Percentiles rank a stretch among this genome's conserved stretches.
Conservation (phyloP, 2,797 vertebrate genomes). For the Gallinago stenura region DNA sequence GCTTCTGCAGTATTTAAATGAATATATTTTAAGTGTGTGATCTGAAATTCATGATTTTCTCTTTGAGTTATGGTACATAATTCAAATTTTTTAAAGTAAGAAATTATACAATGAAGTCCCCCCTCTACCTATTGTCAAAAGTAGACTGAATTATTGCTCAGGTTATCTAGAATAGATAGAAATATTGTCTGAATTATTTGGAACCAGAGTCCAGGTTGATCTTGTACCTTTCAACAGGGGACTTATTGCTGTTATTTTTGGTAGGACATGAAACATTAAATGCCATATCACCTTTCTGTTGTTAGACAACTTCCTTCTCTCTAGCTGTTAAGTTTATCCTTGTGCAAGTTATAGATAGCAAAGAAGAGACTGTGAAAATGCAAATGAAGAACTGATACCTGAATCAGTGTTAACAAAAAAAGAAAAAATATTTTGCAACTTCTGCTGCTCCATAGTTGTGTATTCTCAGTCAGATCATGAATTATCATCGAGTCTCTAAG, state of each 20-base stretch:
- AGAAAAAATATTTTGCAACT: neutral
- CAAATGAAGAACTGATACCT: neutral
- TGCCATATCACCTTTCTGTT: neutral
- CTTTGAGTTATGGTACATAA: neutral
- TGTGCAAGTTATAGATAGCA: neutral
- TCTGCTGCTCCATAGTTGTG: neutral
- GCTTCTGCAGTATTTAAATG: neutral
- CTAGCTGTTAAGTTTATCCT: neutral
- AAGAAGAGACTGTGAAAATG: neutral
- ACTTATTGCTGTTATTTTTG: neutral
- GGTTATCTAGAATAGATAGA: neutral
- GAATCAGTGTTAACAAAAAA: neutral
- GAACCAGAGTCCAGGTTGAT: neutral
- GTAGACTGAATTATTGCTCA: neutral
- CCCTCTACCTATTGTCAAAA: neutral
- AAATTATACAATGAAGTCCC: neutral
- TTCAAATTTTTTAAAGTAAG: neutral
- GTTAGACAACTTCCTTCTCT: neutral
- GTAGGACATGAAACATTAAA: neutral
- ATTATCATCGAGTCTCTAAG: neutral
- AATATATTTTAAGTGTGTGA: neutral
- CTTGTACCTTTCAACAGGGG: neutral
- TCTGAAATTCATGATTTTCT: neutral
- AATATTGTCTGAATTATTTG: neutral
- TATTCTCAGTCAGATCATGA: neutral